Evolutionary conservation across 2,888 invertebrate genomes (phyloP), one percentile per base, ranked within the genome.

Genomic region (Sturmia bella): DNA sequence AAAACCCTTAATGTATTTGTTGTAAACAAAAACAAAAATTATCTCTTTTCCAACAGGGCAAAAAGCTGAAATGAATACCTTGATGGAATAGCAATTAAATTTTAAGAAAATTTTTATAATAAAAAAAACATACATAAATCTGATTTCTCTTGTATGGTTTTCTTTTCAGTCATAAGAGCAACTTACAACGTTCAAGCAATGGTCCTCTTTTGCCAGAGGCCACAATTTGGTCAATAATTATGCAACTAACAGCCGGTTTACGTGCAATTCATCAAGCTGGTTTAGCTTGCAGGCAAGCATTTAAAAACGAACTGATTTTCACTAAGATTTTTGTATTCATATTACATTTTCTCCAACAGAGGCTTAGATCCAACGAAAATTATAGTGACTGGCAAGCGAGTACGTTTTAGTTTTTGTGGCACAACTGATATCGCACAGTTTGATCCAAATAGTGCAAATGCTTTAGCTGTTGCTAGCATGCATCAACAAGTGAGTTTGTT

Each of bases 331-430:
- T 24, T 32, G 7, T 5, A 13, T n/a, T 24, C 43, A 61, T n/a
- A 11, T 45, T 32, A 9, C 1, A 9, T 19, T n/a, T 39, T 37
- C 57, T 41, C 56, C 57, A 12, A 12, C 87, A 94, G 98, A 88
- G 95, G 95, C 86, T 91, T 99, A 88, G 98, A 99, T 90, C 96
- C 98, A 32, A 96, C 96, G 61, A 98, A 99, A 92, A 96, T 99
- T 84, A 93, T 98, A 85, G 92, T 96, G 87, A 95, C 94, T 59
- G 95, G 95, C 3, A 94, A 94, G 84, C 93, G 98, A 85, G 92
- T 97, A 61, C 94, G 98, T 86, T 91, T 97, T 82, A 96, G 96
- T 90, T 95, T 95, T 90, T 93, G 94, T 86, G 95, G 95, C 68
- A 94, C 96, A 86, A 94, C 95, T 88, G 97, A 97, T 89, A 95